Conservation (phyloP, 2,888 invertebrate genomes). For the Eristalinus sepulchralis region DNA sequence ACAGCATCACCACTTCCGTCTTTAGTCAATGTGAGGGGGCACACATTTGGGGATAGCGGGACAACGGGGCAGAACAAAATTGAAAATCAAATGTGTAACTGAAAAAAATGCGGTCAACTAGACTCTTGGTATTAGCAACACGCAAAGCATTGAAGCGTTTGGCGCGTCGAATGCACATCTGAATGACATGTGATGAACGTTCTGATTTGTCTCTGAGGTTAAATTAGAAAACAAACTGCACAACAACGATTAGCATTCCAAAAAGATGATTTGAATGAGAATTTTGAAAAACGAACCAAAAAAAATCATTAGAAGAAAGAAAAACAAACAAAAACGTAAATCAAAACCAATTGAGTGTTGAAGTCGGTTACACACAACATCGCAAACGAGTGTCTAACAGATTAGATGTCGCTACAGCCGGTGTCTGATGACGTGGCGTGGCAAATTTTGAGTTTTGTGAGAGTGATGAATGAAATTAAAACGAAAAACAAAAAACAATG, state of each 20-base stretch:
- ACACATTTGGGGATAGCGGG: background rate
- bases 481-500: slow-evolving; percentile 12
- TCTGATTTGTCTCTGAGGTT: background rate
- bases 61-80: background rate
- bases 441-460: slow-evolving; percentile 23
- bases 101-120: background rate
- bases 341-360: slow-evolving; percentile 28
- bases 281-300: background rate
- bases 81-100: background rate
- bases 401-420: slow-evolving; percentile 44
- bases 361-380: slow-evolving; percentile 65
- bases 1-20: background rate
- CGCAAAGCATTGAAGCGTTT: background rate
- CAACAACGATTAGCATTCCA: slow-evolving; percentile 56
- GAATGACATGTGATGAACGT: slow-evolving; percentile 22
- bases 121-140: background rate
- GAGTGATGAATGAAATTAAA: slow-evolving; percentile 44
- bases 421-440: slow-evolving; percentile 30
- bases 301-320: background rate
- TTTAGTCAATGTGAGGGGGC: background rate
- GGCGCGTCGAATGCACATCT: slow-evolving; percentile 37
- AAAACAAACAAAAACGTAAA: background rate
- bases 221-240: slow-evolving; percentile 9
- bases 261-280: slow-evolving; percentile 1
- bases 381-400: slow-evolving; percentile 45